Conservation (phyloP, 2,797 vertebrate genomes). For the Scolopax rusticola region DNA sequence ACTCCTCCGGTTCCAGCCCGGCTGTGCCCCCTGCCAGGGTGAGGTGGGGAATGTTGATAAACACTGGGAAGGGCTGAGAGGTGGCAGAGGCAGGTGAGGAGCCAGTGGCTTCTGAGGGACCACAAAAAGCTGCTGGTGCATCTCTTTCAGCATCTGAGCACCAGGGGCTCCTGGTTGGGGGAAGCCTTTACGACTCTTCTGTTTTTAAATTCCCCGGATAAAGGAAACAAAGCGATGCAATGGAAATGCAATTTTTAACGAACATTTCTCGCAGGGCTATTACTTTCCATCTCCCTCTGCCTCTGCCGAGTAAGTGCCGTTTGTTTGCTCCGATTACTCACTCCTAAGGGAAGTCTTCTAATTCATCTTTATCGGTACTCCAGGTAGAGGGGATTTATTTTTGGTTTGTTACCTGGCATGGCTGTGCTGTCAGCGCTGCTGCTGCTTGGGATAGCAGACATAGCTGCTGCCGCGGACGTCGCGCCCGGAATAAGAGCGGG, state of each 20-base stretch:
- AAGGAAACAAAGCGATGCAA: conserved; percentile 33
- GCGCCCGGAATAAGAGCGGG: conserved; percentile 84
- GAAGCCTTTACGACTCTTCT: conserved; percentile 43
- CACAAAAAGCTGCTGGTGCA: conserved; percentile 56
- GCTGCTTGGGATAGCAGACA: conserved; percentile 82
- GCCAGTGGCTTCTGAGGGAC: conserved; percentile 56
- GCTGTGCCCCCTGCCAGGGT: conserved; percentile 50
- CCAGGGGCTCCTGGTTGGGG: conserved; percentile 33
- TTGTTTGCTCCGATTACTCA: conserved; percentile 65
- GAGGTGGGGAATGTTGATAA: conserved; percentile 78
- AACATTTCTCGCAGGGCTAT: conserved; percentile 42
- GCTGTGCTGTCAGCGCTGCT: conserved; percentile 80
- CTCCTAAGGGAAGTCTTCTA: conserved; percentile 63
- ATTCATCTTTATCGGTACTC: conserved; percentile 66
- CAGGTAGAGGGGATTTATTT: conserved; percentile 66
- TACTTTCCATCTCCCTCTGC: conserved; percentile 60
- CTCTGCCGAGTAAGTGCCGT: conserved; percentile 70
- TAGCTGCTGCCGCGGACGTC: conserved; percentile 81
- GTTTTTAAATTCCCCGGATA: conserved; percentile 30
- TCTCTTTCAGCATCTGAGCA: conserved; percentile 19
- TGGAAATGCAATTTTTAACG: conserved; percentile 48
- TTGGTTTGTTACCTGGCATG: conserved; percentile 80
- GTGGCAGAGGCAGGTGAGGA: conserved; percentile 72
- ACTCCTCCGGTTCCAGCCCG: conserved; percentile 37
- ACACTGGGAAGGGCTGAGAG: conserved; percentile 75